A percentile compares a stretch with the other conserved stretches of the same genome.
Conservation (phyloP, 2,797 vertebrate species). For the Enteromius fasciolatus region DNA sequence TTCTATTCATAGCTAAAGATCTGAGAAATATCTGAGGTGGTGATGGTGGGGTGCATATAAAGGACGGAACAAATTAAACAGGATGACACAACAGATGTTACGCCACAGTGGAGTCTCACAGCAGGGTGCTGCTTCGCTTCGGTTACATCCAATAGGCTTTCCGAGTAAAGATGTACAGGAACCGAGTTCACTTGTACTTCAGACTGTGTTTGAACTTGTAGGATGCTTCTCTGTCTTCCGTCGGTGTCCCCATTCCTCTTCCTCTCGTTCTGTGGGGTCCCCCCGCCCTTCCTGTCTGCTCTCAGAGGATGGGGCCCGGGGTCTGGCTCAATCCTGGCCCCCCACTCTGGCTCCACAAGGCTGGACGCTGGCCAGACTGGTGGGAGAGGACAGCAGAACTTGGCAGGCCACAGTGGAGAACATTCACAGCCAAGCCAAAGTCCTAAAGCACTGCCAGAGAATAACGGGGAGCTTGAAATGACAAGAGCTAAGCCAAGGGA, state of each 20-base stretch:
- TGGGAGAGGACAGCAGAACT: slow-evolving; percentile 50
- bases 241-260: slow-evolving; percentile 57
- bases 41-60: slow-evolving; percentile 24
- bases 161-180: slow-evolving; percentile 14
- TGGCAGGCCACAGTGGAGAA: slow-evolving; percentile 51
- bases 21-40: slow-evolving; percentile 35
- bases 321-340: slow-evolving; percentile 54
- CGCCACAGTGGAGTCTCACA: neutral
- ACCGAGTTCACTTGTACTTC: neutral
- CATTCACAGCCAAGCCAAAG: slow-evolving; percentile 42
- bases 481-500: slow-evolving; percentile 41
- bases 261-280: slow-evolving; percentile 48
- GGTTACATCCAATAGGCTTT: slow-evolving; percentile 4
- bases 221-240: slow-evolving; percentile 21
- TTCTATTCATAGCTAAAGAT: slow-evolving; percentile 48
- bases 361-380: slow-evolving; percentile 55
- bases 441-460: slow-evolving; percentile 43
- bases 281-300: slow-evolving; percentile 50
- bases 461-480: slow-evolving; percentile 41
- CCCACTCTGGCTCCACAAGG: slow-evolving; percentile 57
- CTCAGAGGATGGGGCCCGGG: slow-evolving; percentile 43
- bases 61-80: slow-evolving; percentile 30
- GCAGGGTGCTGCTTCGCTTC: neutral
- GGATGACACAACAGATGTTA: slow-evolving; percentile 42
- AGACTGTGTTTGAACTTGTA: slow-evolving; percentile 17